phyloP scores from a whole-genome alignment of 2,888 invertebrate species.

The Onchidella celtica region DNA sequence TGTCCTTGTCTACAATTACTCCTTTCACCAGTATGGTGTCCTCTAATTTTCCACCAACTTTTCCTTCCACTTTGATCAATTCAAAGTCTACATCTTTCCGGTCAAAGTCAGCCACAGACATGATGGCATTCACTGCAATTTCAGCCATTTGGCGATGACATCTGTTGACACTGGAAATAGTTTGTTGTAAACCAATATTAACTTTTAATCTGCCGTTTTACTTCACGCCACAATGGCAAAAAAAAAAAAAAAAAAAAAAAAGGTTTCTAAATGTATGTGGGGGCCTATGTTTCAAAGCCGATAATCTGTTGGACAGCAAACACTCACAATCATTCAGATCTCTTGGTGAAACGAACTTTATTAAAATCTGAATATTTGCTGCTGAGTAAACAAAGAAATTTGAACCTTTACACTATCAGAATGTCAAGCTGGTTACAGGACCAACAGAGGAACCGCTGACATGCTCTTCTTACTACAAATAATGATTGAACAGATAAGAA shows the following conservation, averaged over 20 bases:
- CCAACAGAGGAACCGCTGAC: too few species aligned
- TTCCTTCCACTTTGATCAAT: slow-evolving; percentile 98
- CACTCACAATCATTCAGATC: too few species aligned
- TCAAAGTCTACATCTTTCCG: slow-evolving; percentile 99
- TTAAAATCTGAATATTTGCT: too few species aligned
- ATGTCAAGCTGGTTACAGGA: too few species aligned
- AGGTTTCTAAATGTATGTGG: background rate
- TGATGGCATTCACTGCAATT: slow-evolving; percentile 98
- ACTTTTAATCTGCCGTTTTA: too few species aligned
- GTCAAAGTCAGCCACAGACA: slow-evolving; percentile 96
- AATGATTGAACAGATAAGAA: too few species aligned
- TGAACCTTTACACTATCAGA: too few species aligned
- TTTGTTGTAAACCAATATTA: background rate
- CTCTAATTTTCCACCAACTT: slow-evolving; percentile 97
- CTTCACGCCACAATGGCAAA: background rate
- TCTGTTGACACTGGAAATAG: slow-evolving; percentile 89
- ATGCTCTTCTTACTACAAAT: too few species aligned
- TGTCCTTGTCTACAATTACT: slow-evolving; percentile 98
- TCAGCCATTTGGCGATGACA: slow-evolving; percentile 98
- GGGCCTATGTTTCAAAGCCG: too few species aligned
- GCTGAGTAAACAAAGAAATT: too few species aligned
- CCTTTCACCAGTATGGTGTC: slow-evolving; percentile 98
- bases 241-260: background rate
- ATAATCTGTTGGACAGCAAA: too few species aligned
- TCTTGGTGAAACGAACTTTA: too few species aligned